Conservation (phyloP, 1,140 invertebrate species). For the Aricia agestis region DNA sequence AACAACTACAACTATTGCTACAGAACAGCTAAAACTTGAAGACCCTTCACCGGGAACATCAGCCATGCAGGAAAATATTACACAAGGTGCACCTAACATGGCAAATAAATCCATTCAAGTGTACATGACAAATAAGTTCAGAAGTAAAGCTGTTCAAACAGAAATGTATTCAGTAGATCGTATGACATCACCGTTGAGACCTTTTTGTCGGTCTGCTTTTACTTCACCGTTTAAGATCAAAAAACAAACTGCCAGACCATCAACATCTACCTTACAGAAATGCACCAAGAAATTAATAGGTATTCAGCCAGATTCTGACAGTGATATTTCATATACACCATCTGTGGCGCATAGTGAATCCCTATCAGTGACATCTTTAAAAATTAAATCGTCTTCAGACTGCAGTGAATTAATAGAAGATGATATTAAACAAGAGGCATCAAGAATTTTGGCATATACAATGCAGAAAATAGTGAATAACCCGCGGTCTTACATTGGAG, state of each 20-base stretch:
- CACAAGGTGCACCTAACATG: not conserved
- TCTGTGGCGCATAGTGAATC: constrained; percentile 24
- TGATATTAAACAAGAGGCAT: constrained; percentile 28
- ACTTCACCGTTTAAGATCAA: constrained; percentile 31
- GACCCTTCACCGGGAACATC: constrained; percentile 6
- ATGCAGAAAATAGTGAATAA: constrained; percentile 28
- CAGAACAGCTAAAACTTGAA: constrained; percentile 16
- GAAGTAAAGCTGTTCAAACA: constrained; percentile 9
- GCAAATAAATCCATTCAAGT: constrained; percentile 9
- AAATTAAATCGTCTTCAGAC: constrained; percentile 29
- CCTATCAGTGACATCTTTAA: constrained; percentile 21
- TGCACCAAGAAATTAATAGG: constrained; percentile 14
- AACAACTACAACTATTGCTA: not conserved
- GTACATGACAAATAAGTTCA: constrained; percentile 5
- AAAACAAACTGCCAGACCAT: constrained; percentile 19
- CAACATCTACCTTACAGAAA: constrained; percentile 22
- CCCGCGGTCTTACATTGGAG: constrained; percentile 24
- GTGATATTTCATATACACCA: constrained; percentile 32
- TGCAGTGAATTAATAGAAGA: constrained; percentile 33
- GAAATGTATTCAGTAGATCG: not conserved
- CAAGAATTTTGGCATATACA: constrained; percentile 26
- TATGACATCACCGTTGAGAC: constrained; percentile 30
- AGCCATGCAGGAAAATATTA: no score
- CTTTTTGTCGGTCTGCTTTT: constrained; percentile 22
- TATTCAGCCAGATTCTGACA: constrained; percentile 23